phyloP scores from a whole-genome alignment of 1,140 invertebrate genomes.

The Popillia japonica region DNA sequence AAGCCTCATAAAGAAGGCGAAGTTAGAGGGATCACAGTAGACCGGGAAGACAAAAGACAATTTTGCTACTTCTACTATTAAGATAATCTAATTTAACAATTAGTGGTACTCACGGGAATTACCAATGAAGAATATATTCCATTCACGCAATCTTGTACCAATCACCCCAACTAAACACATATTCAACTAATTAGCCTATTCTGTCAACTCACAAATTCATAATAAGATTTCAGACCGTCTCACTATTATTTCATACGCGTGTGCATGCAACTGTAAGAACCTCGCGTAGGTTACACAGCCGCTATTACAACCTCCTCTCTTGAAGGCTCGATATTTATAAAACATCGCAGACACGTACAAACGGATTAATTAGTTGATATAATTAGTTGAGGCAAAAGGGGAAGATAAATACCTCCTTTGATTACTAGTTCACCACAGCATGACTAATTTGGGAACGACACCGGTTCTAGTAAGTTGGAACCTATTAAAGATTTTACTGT shows the following conservation, averaged over 20 bases:
- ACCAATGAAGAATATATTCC: no score
- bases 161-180: no score
- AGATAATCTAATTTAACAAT: no score
- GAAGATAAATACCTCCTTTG: slow-evolving; percentile 33
- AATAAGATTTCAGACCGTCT: no score
- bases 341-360: slow-evolving; percentile 24
- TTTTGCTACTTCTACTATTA: no score
- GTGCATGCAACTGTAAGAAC: neutral
- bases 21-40: no score
- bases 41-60: no score
- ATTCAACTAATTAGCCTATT: no score
- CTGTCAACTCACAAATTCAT: no score
- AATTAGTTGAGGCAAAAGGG: neutral
- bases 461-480: neutral
- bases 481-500: slow-evolving; percentile 30
- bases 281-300: neutral
- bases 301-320: neutral
- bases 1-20: no score
- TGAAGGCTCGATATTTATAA: slow-evolving; percentile 27
- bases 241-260: neutral
- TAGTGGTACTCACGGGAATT: no score
- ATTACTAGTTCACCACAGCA: slow-evolving; percentile 23
- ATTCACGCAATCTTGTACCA: no score
- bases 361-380: slow-evolving; percentile 35
- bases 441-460: slow-evolving; percentile 14